phyloP scores from a whole-genome alignment of 2,888 invertebrate species.

The Zootermopsis nevadensis region DNA sequence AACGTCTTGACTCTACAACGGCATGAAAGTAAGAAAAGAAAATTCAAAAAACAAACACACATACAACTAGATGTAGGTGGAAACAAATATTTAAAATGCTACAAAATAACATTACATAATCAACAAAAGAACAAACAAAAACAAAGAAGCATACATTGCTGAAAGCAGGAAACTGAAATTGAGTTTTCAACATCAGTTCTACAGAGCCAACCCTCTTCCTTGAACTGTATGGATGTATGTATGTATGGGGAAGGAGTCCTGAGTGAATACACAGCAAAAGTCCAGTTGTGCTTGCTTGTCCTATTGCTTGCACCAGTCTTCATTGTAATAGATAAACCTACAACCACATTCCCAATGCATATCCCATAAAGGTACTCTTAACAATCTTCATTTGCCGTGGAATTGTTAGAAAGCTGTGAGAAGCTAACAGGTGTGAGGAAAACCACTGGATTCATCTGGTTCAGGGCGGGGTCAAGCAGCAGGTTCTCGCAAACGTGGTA shows the following conservation, averaged over 20 bases:
- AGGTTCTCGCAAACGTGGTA: too few species aligned
- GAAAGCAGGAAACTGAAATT: conserved; percentile 53
- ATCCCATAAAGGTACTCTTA: too few species aligned
- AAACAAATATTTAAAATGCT: conserved; percentile 48
- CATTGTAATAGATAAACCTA: too few species aligned
- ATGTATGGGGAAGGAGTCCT: conserved; percentile 1
- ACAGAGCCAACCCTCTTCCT: conserved; percentile 49
- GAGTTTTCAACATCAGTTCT: conserved; percentile 48
- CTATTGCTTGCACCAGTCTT: too few species aligned
- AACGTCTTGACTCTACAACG: conserved; percentile 87
- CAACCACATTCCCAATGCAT: too few species aligned
- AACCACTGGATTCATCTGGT: too few species aligned
- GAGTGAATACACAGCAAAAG: not conserved
- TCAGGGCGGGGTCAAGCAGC: too few species aligned
- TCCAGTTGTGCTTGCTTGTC: conserved; percentile 7
- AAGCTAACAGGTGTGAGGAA: too few species aligned
- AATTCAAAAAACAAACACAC: conserved; percentile 46
- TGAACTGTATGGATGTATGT: conserved; percentile 36
- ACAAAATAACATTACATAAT: conserved; percentile 48
- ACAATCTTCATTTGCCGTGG: too few species aligned
- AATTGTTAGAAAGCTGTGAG: too few species aligned
- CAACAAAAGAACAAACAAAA: conserved; percentile 51
- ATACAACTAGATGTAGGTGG: conserved; percentile 44
- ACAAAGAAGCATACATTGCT: conserved; percentile 53
- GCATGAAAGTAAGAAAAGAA: conserved; percentile 56